Evolutionary conservation across 2,113 vertebrate species (phyloP).

Genomic region (Pyxicephalus adspersus): DNA sequence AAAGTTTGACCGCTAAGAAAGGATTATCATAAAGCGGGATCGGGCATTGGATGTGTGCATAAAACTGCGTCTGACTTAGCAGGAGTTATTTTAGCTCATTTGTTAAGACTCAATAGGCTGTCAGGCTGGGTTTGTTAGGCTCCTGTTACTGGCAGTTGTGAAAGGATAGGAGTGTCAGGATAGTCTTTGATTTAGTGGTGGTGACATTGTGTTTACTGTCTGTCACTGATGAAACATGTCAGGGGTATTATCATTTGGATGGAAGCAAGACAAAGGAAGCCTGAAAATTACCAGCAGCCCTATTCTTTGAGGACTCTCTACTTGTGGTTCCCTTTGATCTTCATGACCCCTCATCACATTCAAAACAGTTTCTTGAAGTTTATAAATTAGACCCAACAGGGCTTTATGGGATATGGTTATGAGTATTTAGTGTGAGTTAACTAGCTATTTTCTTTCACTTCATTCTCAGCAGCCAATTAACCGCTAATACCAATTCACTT

Average conservation of each 20-base stretch:
- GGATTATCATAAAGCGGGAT: constrained; percentile 17
- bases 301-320: constrained; percentile 20
- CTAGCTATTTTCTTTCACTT: constrained; percentile 7
- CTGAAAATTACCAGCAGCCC: constrained; percentile 36
- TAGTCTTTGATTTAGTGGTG: constrained; percentile 27
- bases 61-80: constrained; percentile 28
- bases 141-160: constrained; percentile 7
- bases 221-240: constrained; percentile 44
- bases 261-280: constrained; percentile 47
- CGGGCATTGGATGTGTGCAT: constrained; percentile 33
- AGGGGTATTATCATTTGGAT: constrained; percentile 50
- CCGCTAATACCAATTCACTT: neutral
- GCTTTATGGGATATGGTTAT: constrained; percentile 23
- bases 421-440: constrained; percentile 26
- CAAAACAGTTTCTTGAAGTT: constrained; percentile 50
- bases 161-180: constrained; percentile 19
- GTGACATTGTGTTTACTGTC: constrained; percentile 47
- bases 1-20: neutral
- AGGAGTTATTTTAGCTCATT: constrained; percentile 49
- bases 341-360: constrained; percentile 31
- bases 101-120: constrained; percentile 48
- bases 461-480: neutral
- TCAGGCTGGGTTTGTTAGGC: constrained; percentile 45
- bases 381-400: constrained; percentile 28
- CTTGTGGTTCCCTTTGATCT: constrained; percentile 37